These are phyloP conservation scores for Clinocottus analis DNA, from an alignment of 2,113 vertebrate genomes.

Conservation along the genomic window DNA sequence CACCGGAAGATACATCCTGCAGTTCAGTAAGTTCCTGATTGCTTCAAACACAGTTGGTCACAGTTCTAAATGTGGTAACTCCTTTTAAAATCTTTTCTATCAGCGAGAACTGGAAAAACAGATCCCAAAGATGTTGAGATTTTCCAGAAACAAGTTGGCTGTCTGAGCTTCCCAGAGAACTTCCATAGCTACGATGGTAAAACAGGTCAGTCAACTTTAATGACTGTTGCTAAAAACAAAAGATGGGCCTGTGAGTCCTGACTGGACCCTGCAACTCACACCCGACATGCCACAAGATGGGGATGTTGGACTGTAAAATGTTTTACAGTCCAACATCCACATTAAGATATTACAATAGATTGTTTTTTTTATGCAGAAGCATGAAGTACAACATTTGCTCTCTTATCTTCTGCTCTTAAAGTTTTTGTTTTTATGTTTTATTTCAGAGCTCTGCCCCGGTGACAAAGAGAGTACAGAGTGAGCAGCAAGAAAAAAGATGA, in stretches of 20 bases:
- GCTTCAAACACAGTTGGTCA: neutral
- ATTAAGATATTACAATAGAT: neutral
- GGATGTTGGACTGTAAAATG: neutral
- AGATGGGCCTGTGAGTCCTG: neutral
- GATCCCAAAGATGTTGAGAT: conserved; percentile 61
- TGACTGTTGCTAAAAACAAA: neutral
- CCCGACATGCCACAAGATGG: conserved; percentile 53
- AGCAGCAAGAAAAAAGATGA: conserved; percentile 15
- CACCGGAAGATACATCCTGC: conserved; percentile 73
- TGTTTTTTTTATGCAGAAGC: neutral
- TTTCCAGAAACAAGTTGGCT: conserved; percentile 71
- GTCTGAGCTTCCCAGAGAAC: conserved; percentile 73
- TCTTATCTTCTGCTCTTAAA: too few species aligned
- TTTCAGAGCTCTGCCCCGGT: conserved; percentile 77
- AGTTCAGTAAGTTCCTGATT: conserved; percentile 69
- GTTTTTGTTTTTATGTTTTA: conserved; percentile 7
- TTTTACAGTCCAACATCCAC: too few species aligned
- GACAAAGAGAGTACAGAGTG: conserved; percentile 45
- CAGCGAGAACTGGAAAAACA: conserved; percentile 75
- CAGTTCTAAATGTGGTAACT: neutral
- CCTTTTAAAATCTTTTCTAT: neutral
- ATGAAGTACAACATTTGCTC: neutral
- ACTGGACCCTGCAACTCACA: neutral
- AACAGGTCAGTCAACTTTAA: conserved; percentile 54
- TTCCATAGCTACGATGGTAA: conserved; percentile 68